Conservation (phyloP, 2,113 vertebrate genomes). For the Nothocercus nigrocapillus region DNA sequence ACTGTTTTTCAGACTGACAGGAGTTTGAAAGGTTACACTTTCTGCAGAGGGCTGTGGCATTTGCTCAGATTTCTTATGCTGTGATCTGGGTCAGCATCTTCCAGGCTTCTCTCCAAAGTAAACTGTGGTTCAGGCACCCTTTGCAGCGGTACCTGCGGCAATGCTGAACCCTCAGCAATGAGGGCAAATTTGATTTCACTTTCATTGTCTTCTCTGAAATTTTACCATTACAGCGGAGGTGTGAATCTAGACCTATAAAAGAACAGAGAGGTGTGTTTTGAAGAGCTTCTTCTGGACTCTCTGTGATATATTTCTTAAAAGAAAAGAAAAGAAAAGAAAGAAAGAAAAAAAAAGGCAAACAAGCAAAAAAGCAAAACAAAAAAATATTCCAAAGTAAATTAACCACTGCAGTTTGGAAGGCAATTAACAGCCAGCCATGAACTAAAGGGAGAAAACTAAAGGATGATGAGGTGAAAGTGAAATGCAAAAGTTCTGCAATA, state of each 20-base stretch:
- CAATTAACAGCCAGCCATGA: not conserved
- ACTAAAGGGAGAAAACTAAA: not conserved
- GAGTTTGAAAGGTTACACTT: not conserved
- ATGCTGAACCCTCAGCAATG: not conserved
- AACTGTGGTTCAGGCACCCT: not conserved
- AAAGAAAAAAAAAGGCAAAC: not conserved
- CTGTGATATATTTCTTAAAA: not conserved
- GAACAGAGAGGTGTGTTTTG: not conserved
- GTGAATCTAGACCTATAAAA: not conserved
- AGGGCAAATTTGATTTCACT: not conserved
- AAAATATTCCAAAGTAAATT: not conserved
- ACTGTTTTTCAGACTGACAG: not conserved
- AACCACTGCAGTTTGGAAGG: not conserved
- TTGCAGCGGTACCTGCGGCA: not conserved
- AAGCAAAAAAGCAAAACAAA: not conserved
- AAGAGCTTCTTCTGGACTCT: not conserved
- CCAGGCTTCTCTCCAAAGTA: not conserved
- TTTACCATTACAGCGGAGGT: not conserved
- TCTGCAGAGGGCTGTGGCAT: not conserved
- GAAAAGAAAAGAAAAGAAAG: not conserved
- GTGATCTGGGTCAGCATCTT: not conserved
- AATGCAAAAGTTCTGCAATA: not conserved
- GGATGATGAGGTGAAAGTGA: not conserved
- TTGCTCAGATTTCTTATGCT: not conserved
- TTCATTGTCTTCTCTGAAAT: not conserved